Conservation (phyloP, 2,888 invertebrate species). For the Ctena decussata region DNA sequence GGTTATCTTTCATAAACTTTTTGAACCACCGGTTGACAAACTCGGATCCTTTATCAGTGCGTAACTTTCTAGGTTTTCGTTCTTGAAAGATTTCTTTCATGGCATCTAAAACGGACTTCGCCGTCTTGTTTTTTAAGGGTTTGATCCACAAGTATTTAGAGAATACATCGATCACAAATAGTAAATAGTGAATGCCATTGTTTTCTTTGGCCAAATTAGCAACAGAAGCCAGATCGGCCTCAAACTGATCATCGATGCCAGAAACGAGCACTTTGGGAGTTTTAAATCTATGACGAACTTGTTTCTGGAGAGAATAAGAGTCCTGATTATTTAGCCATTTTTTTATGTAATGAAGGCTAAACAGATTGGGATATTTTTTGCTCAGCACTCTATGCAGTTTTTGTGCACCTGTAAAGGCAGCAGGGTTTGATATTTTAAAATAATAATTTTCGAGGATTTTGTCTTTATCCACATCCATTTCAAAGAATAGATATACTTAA, state of each 20-base stretch:
- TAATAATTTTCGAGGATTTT: conserved; percentile 18
- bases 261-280: conserved; percentile 34
- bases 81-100: conserved; percentile 20
- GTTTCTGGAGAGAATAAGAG: conserved; percentile 37
- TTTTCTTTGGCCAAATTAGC: conserved; percentile 30
- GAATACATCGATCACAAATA: conserved; percentile 39
- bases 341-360: conserved; percentile 23
- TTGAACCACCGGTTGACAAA: conserved; percentile 21
- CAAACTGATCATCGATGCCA: conserved; percentile 34
- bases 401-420: conserved; percentile 25
- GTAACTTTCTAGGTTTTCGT: conserved; percentile 13
- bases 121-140: conserved; percentile 23
- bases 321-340: conserved; percentile 46
- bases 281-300: conserved; percentile 33
- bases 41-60: conserved; percentile 24
- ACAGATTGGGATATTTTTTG: conserved; percentile 26
- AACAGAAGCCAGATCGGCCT: conserved; percentile 32
- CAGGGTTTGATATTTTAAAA: conserved; percentile 14
- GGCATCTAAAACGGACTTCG: conserved; percentile 12
- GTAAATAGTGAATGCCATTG: conserved; percentile 20
- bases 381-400: conserved; percentile 28
- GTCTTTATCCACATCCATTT: no score
- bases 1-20: conserved; percentile 24
- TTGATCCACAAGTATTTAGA: conserved; percentile 21
- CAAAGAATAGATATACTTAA: no score